Evolutionary conservation across 2,797 vertebrate species (phyloP).

Genomic region (Siniperca obscura): DNA sequence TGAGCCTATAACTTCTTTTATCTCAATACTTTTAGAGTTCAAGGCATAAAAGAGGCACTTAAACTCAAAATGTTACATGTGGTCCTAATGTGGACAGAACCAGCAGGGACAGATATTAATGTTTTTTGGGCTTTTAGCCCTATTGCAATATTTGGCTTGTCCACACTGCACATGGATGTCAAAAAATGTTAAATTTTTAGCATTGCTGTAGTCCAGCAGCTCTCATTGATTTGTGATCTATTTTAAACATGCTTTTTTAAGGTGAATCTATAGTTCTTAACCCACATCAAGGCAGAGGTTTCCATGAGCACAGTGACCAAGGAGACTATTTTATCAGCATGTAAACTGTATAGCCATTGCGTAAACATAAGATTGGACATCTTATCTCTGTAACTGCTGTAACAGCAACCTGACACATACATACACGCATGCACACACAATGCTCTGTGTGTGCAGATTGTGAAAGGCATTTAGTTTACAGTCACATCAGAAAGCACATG

Average conservation of each 20-base stretch:
- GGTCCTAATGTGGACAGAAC: slow-evolving; percentile 7
- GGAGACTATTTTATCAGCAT: slow-evolving; percentile 58
- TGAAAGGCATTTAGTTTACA: slow-evolving; percentile 25
- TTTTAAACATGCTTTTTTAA: slow-evolving; percentile 24
- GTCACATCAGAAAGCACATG: slow-evolving; percentile 24
- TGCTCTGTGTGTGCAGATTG: slow-evolving; percentile 36
- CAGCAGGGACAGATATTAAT: neutral
- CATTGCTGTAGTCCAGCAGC: slow-evolving; percentile 15
- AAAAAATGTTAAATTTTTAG: slow-evolving; percentile 46
- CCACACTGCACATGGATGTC: slow-evolving; percentile 5
- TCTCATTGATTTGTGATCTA: slow-evolving; percentile 39
- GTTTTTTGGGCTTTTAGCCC: slow-evolving; percentile 14
- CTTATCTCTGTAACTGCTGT: slow-evolving; percentile 80
- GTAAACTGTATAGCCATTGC: slow-evolving; percentile 65
- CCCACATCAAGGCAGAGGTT: slow-evolving; percentile 30
- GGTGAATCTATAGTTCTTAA: slow-evolving; percentile 40
- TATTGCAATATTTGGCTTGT: slow-evolving; percentile 20
- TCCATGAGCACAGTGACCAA: slow-evolving; percentile 60
- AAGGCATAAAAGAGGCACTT: neutral
- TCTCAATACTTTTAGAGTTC: neutral
- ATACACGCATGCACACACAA: slow-evolving; percentile 19
- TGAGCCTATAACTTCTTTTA: neutral
- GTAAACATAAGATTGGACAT: slow-evolving; percentile 80
- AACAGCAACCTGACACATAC: slow-evolving; percentile 62
- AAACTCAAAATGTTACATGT: slow-evolving; percentile 1